Evolutionary conservation across 1,140 invertebrate genomes (phyloP).

Genomic region (Mactra quadrangularis): DNA sequence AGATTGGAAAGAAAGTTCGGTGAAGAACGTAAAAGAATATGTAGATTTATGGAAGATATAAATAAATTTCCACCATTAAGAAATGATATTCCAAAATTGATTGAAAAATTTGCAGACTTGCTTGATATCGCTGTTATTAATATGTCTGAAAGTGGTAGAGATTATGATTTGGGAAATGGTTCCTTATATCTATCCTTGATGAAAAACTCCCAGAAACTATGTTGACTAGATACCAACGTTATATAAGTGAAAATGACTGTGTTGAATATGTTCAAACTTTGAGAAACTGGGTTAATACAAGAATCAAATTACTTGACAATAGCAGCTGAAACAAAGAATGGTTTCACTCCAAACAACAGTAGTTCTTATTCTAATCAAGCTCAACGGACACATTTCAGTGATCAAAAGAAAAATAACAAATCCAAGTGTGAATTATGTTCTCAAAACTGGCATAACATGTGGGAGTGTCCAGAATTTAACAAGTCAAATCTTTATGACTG

Average conservation of each 20-base stretch:
- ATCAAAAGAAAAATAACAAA: background rate
- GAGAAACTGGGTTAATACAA: background rate
- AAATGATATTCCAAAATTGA: background rate
- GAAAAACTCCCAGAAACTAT: background rate
- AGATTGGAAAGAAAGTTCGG: constrained; percentile 15
- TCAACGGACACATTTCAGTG: background rate
- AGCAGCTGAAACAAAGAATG: background rate
- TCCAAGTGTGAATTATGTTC: background rate
- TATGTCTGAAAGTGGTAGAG: background rate
- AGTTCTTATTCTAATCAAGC: background rate
- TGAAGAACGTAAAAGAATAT: background rate
- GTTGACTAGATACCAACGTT: background rate
- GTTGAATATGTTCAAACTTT: background rate
- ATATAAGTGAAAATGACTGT: background rate
- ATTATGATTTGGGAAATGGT: background rate
- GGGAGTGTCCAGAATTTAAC: background rate
- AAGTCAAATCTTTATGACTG: too few relatives aligned
- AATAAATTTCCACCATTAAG: background rate
- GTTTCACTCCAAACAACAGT: too few relatives aligned
- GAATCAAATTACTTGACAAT: background rate
- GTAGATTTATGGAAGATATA: constrained; percentile 1
- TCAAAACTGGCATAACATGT: background rate
- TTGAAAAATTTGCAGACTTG: constrained; percentile 13
- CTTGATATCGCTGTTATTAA: constrained; percentile 9
- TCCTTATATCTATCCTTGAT: background rate